Evolutionary conservation across 2,797 vertebrate species (phyloP).

Genomic region (Parauchenoglanis punctatus): DNA sequence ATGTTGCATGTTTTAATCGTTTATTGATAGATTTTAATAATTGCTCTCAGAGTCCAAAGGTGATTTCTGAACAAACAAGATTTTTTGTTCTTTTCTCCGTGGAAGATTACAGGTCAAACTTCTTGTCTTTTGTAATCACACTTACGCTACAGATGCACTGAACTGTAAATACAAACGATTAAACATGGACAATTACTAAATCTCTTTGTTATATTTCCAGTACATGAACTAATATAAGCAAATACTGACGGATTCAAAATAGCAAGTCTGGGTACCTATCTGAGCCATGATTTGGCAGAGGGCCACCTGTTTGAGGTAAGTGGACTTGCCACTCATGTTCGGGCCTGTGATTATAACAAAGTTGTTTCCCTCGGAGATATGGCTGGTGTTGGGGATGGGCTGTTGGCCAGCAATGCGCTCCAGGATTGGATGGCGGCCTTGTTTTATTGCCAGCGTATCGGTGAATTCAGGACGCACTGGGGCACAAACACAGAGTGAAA

Average conservation of each 20-base stretch:
- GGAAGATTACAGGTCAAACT: background rate
- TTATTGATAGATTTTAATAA: background rate
- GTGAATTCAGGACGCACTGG: conserved; percentile 96
- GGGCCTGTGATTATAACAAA: conserved; percentile 94
- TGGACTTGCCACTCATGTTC: conserved; percentile 99
- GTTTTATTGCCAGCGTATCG: conserved; percentile 93
- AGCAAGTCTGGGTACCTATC: conserved; percentile 80
- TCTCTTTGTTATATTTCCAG: background rate
- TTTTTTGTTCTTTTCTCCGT: background rate
- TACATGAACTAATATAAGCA: background rate
- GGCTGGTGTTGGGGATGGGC: conserved; percentile 89
- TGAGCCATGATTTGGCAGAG: conserved; percentile 98
- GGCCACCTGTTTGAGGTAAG: conserved; percentile 94
- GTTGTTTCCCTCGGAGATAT: conserved; percentile 91
- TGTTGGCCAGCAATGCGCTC: conserved; percentile 88
- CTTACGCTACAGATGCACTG: background rate
- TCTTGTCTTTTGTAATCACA: background rate
- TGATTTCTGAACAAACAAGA: background rate
- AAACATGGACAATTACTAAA: background rate
- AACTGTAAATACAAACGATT: background rate
- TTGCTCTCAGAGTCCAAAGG: background rate
- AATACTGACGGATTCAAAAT: conserved; percentile 3
- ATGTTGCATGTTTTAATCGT: background rate
- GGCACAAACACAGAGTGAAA: conserved; percentile 47
- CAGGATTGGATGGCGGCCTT: conserved; percentile 92